Evolutionary conservation across 1,140 invertebrate genomes (phyloP).

Genomic region (Zophobas morio): DNA sequence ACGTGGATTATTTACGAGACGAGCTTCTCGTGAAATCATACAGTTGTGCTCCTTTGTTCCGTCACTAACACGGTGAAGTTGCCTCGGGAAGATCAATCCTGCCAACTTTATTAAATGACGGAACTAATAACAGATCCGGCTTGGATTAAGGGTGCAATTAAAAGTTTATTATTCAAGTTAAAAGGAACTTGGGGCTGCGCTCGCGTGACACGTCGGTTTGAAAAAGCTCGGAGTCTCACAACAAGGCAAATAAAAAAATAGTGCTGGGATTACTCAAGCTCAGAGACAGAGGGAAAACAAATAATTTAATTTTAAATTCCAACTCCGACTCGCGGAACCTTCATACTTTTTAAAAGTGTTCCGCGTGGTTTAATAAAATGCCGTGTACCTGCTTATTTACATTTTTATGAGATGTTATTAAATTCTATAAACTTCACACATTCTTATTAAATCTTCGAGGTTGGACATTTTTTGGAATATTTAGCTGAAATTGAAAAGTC

Average conservation of each 20-base stretch:
- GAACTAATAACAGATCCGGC: slow-evolving; percentile 17
- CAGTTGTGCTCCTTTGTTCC: neutral
- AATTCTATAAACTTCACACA: slow-evolving; percentile 5
- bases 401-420: slow-evolving; percentile 5
- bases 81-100: slow-evolving; percentile 6
- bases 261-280: slow-evolving; percentile 3
- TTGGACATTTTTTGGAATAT: too few species aligned
- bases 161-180: slow-evolving; percentile 25
- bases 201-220: neutral
- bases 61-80: slow-evolving; percentile 11
- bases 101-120: slow-evolving; percentile 27
- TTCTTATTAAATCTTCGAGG: neutral
- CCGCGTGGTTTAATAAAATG: neutral
- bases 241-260: neutral
- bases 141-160: slow-evolving; percentile 12
- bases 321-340: neutral
- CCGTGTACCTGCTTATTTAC: slow-evolving; percentile 3
- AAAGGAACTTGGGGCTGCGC: neutral
- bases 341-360: slow-evolving; percentile 8
- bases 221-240: neutral
- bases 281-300: neutral
- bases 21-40: slow-evolving; percentile 10
- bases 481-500: too few species aligned
- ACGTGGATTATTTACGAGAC: slow-evolving; percentile 33
- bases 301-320: slow-evolving; percentile 10